phyloP scores from a whole-genome alignment of 2,797 vertebrate species.

The Amblyopsis hoosieri region DNA sequence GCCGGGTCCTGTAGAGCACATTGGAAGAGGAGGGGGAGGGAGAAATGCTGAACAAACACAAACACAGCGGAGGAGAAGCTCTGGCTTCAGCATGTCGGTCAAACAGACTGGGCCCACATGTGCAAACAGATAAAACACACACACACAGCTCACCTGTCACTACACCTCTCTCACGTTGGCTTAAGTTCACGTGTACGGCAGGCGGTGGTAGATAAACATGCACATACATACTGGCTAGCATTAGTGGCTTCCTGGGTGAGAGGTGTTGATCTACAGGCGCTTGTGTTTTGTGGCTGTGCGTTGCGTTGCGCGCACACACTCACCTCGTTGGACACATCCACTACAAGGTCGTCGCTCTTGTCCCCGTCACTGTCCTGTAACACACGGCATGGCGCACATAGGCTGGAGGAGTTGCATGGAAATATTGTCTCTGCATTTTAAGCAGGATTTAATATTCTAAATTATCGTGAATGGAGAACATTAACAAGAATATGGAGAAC shows the following conservation, averaged over 20 bases:
- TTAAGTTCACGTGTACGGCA: slow-evolving; percentile 52
- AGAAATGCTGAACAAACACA: slow-evolving; percentile 54
- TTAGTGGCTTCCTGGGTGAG: slow-evolving; percentile 53
- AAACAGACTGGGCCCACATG: slow-evolving; percentile 72
- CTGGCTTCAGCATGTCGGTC: slow-evolving; percentile 69
- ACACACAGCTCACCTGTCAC: slow-evolving; percentile 61
- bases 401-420: too few species aligned
- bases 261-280: slow-evolving; percentile 43
- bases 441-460: too few species aligned
- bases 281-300: slow-evolving; percentile 32
- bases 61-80: slow-evolving; percentile 65
- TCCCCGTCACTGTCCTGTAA: slow-evolving; percentile 95
- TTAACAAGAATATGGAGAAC: too few species aligned
- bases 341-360: slow-evolving; percentile 95
- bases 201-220: slow-evolving; percentile 37
- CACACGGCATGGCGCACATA: slow-evolving; percentile 9
- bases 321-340: slow-evolving; percentile 97
- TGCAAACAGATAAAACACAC: slow-evolving; percentile 75
- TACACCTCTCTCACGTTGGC: slow-evolving; percentile 59
- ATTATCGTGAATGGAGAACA: too few species aligned
- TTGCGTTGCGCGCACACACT: slow-evolving; percentile 30
- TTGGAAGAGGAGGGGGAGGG: slow-evolving; percentile 8
- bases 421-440: too few species aligned
- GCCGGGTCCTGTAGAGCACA: slow-evolving; percentile 83
- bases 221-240: slow-evolving; percentile 34